phyloP scores from a whole-genome alignment of 2,888 invertebrate genomes.

The Mythimna albipuncta region DNA sequence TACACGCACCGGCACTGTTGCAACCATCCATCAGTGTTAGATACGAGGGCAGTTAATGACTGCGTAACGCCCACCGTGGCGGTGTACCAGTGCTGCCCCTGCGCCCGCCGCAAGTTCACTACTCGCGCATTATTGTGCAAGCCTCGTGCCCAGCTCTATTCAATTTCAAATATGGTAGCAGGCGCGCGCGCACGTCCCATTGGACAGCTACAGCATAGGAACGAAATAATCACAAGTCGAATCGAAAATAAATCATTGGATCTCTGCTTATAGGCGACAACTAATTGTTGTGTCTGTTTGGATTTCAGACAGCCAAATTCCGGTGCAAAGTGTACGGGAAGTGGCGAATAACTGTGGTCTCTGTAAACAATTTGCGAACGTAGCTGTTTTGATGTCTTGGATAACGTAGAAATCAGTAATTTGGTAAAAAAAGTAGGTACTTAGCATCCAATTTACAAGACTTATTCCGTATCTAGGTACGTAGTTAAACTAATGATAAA shows the following conservation, averaged over 20 bases:
- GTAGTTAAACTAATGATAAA: too few relatives aligned
- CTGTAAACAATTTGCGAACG: slow-evolving; percentile 16
- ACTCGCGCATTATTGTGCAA: slow-evolving; percentile 86
- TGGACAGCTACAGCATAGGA: slow-evolving; percentile 79
- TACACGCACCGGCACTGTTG: slow-evolving; percentile 58
- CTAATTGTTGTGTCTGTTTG: slow-evolving; percentile 49
- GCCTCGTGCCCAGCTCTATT: slow-evolving; percentile 86
- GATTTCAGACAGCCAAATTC: slow-evolving; percentile 40
- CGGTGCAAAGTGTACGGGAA: slow-evolving; percentile 15
- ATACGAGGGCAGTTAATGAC: slow-evolving; percentile 53
- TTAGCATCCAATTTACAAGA: too few relatives aligned
- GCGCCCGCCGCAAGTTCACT: slow-evolving; percentile 75
- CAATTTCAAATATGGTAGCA: slow-evolving; percentile 89
- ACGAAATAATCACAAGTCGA: slow-evolving; percentile 76
- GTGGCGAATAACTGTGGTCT: slow-evolving; percentile 12
- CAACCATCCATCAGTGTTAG: slow-evolving; percentile 57
- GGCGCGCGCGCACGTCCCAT: slow-evolving; percentile 82
- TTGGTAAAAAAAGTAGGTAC: background rate
- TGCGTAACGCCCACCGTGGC: slow-evolving; percentile 40
- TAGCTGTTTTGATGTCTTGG: slow-evolving; percentile 3
- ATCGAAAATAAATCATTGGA: slow-evolving; percentile 72
- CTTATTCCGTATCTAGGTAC: too few relatives aligned
- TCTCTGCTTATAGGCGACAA: slow-evolving; percentile 49
- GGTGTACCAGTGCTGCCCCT: slow-evolving; percentile 65
- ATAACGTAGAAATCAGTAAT: background rate